Base-by-base conservation (phyloP, 1,140 invertebrate genomes). In the Trachelipus rathkii region DNA sequence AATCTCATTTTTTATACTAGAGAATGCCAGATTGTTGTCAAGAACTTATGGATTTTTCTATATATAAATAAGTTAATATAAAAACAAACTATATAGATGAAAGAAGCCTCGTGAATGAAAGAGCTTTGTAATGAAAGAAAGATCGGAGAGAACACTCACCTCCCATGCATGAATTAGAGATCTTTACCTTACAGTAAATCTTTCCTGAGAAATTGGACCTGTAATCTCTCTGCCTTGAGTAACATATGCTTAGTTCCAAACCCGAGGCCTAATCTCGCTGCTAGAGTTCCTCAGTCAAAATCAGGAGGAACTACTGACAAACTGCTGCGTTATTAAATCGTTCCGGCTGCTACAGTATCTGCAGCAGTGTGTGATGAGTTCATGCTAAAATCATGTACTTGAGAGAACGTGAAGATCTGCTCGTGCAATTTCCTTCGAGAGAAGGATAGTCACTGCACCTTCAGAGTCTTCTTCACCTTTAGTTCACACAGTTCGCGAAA, bases 171-270 rank as follows among this genome's bases (percentile, higher is more conserved):
- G n/a, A 91, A 80, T 88, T 86, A 46, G 86, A 84, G 81, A 91
- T 88, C 78, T 89, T 83, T 10, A 90, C 89, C 78, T 88, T 85
- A 44, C 85, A 85, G 70, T 87, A 87, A 89, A 89, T 90, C 83
- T 90, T 90, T 0, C 91, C 91, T n/a, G 71, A 88, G 84, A 80
- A 90, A 92, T n/a, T 0, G 91, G 90, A 44, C 91, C 91, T n/a
- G n/a, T 83, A 90, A 92, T 79, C 88, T 88, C 8, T 88, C n/a
- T 88, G 4, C 90, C 90, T 71, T 86, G 86, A 82, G 44, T 92
- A 87, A 78, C 85, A n/a, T 85, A 4, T 79, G 83, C 79, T 85
- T 87, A 13, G 88, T n/a, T 85, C 84, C 87, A 89, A 71, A 90
- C 86, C 89, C 89, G 5, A 85, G 84, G 11, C 80, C 81, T 44